A percentile compares a stretch with the other conserved stretches of the same genome.
These are phyloP conservation scores for Trichomycterus rosablanca DNA, from an alignment of 2,113 vertebrate species.

Conservation along the genomic window DNA sequence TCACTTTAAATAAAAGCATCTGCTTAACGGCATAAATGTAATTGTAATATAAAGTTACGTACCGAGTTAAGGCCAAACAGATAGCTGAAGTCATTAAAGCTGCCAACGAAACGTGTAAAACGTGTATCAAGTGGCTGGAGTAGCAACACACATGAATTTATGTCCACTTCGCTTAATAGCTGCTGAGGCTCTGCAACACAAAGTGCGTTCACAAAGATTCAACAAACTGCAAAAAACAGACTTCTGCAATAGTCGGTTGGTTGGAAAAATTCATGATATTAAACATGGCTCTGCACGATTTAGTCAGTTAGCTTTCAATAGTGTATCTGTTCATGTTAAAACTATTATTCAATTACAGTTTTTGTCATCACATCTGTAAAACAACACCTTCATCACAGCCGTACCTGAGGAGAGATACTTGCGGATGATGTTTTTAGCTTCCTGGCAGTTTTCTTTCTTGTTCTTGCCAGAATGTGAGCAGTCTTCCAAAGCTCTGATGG, in stretches of 20 bases:
- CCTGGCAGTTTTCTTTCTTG: conserved; percentile 50
- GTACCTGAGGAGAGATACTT: conserved; percentile 69
- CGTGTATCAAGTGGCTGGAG: conserved; percentile 78
- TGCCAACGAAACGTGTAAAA: conserved; percentile 73
- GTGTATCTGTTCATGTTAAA: too few species aligned
- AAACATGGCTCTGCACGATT: too few species aligned
- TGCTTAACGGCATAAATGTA: too few species aligned
- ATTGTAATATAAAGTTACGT: too few species aligned
- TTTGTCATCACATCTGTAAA: too few species aligned
- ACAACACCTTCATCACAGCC: too few species aligned
- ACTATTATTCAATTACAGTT: too few species aligned
- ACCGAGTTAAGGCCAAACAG: conserved; percentile 69
- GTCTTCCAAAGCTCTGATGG: conserved; percentile 63
- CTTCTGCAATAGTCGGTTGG: too few species aligned
- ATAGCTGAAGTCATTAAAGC: conserved; percentile 62
- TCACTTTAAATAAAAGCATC: too few species aligned
- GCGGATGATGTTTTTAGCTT: conserved; percentile 63
- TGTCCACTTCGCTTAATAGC: conserved; percentile 63
- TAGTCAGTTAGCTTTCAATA: too few species aligned
- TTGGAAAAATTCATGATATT: too few species aligned
- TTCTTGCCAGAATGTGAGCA: conserved; percentile 48
- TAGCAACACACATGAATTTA: conserved; percentile 74
- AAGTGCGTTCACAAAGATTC: not conserved
- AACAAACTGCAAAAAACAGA: not conserved
- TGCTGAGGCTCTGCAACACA: conserved; percentile 66